Evolutionary conservation across 2,113 vertebrate genomes (phyloP), one percentile per base, ranked within the genome.

Genomic region (Poicephalus meyeri): DNA sequence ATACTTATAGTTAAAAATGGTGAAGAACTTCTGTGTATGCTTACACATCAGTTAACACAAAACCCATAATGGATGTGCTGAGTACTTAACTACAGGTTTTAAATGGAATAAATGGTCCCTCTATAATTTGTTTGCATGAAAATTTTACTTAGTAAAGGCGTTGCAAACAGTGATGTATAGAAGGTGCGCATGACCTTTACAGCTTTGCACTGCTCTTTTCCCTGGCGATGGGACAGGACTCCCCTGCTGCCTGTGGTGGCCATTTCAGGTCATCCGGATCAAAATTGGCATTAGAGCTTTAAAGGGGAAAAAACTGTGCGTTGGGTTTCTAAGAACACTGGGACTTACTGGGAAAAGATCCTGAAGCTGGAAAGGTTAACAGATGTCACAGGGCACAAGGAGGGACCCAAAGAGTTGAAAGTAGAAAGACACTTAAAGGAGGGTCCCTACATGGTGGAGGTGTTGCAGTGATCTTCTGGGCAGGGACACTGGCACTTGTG

Each of bases 151-250:
- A 35, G 25, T 73, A 49, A 72, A 88, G 31, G 17, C 28, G 16
- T 20, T 70, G n/a, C 21, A 68, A 46, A 17, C 2, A 2, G 3
- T 26, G 20, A 17, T 53, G 13, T 33, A 13, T 1, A 33, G 65
- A 79, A 56, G 15, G 9, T 18, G 31, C 24, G n/a, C 4, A 2
- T 35, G 37, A 74, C 9, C 33, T 0, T 31, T 61, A 10, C 7
- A 46, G 41, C 37, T 74, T 65, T 23, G 53, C 24, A 7, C 29
- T 49, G 5, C 72, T 63, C 25, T 63, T 6, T 25, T 46, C 12
- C 39, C 52, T 3, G 0, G 31, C 4, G 9, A 3, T 0, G 1
- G 17, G 21, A 39, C 19, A 50, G 55, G 55, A 28, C 28, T 29
- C 24, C 39, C n/a, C 24, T 77, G 16, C 42, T 66, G 42, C 44